Conservation (phyloP, 2,113 vertebrate species). For the Mustela lutreola region DNA sequence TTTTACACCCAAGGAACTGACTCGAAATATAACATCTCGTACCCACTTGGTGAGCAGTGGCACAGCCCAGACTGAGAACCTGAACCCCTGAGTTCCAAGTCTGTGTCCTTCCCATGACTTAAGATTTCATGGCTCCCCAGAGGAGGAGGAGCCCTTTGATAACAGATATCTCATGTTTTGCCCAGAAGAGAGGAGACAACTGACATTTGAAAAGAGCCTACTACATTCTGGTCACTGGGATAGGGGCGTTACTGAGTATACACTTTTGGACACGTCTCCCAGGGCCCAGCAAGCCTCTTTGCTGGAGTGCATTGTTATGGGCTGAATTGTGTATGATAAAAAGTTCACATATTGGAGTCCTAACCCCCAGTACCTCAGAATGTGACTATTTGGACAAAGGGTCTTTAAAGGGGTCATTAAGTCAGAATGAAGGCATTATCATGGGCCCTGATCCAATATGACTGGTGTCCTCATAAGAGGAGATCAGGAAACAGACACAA, state of each 20-base stretch:
- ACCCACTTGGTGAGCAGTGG: not conserved
- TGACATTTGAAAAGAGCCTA: not conserved
- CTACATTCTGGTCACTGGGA: not conserved
- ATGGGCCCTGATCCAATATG: not conserved
- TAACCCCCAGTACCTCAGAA: not conserved
- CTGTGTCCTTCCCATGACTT: not conserved
- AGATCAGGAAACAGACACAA: not conserved
- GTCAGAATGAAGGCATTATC: not conserved
- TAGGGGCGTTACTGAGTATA: not conserved
- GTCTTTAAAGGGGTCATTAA: not conserved
- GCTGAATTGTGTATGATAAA: not conserved
- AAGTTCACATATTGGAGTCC: not conserved
- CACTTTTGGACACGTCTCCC: not conserved
- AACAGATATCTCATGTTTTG: not conserved
- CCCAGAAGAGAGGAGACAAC: not conserved
- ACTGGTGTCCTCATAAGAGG: not conserved
- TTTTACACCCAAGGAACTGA: not conserved
- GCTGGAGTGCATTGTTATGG: not conserved
- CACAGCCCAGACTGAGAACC: not conserved
- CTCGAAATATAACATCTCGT: not conserved
- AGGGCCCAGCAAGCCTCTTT: not conserved
- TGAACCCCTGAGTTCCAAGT: not conserved
- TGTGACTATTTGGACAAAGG: too few species aligned
- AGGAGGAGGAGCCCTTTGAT: not conserved
- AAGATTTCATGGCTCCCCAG: fast-evolving